Conservation (phyloP, 2,888 invertebrate species). For the Coecobrya sp. region DNA sequence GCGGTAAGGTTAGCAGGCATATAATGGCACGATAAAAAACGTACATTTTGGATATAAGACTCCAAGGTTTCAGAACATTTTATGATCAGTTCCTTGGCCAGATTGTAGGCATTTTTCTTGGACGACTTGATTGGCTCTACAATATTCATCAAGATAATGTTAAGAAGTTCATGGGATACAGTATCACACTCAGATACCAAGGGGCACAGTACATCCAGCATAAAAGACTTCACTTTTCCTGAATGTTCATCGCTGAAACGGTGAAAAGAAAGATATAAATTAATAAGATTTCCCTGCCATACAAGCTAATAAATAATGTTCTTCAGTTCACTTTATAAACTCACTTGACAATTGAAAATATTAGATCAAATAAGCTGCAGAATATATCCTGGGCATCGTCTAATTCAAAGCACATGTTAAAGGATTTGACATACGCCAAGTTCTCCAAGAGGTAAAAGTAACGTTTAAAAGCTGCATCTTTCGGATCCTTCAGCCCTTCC, state of each 20-base stretch:
- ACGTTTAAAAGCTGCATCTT: slow-evolving; percentile 98
- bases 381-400: slow-evolving; percentile 99
- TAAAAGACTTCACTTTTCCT: slow-evolving; percentile 98
- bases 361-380: slow-evolving; percentile 96
- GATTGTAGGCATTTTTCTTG: slow-evolving; percentile 95
- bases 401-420: slow-evolving; percentile 99
- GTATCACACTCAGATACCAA: slow-evolving; percentile 98
- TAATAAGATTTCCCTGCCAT: too few relatives aligned
- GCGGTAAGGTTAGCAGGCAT: too few relatives aligned
- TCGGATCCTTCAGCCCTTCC: slow-evolving; percentile 97
- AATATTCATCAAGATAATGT: slow-evolving; percentile 97
- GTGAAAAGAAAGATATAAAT: too few relatives aligned
- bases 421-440: slow-evolving; percentile 98
- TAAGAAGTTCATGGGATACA: slow-evolving; percentile 97
- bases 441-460: slow-evolving; percentile 99
- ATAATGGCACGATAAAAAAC: slow-evolving; percentile 88
- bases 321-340: slow-evolving; percentile 87
- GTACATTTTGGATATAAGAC: slow-evolving; percentile 97
- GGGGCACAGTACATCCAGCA: slow-evolving; percentile 98
- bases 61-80: slow-evolving; percentile 97
- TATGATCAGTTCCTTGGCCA: slow-evolving; percentile 96
- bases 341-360: slow-evolving; percentile 99
- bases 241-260: slow-evolving; percentile 96
- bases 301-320: background rate
- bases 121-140: slow-evolving; percentile 97